Evolutionary conservation across 1,140 invertebrate species (phyloP), one percentile per base, ranked within the genome.

Genomic region (Drosophila trapezifrons): DNA sequence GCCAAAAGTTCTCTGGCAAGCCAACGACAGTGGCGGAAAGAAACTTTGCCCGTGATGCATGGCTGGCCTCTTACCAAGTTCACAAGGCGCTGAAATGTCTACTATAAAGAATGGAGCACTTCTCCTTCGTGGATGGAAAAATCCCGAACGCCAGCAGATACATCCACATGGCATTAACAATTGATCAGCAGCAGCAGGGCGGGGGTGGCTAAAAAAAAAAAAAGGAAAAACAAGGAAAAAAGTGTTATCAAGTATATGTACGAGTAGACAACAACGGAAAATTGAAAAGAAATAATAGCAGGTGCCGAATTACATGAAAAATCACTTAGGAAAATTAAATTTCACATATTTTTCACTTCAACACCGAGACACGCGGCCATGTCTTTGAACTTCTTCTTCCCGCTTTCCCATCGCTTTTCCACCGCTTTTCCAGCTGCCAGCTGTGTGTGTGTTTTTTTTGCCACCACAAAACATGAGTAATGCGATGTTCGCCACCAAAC

Each of bases 311-410:
- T 89, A 89, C 84, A 89, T 89, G 84, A 89, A 89, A 89, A 89
- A 89, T 89, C 84, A 89, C 84, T 89, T 90, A 89, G 80, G 80
- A 84, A 89, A 89, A 89, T 89, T 89, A 89, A 89, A 89, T 89
- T 89, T 89, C 84, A 89, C 85, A 89, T 89, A 89, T 89, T 89
- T 89, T 87, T 87, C 77, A 86, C 80, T 89, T 89, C 83, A 87
- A 83, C 78, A 47, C 78, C 57, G 58, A 55, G 40, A 63, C 52
- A 56, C 46, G 74, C 59, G 75, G 75, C 69, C 76, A 80, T 89
- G 78, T 82, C 76, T 82, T 89, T 79, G 67, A 84, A 84, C 76
- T 83, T 83, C 45, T 45, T 67, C 32, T 37, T 58, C 2, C 45
- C 62, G 40, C 29, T 40, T 63, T n/a, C n/a, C n/a, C n/a, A 9